These are phyloP conservation scores for Limenitis camilla DNA, from an alignment of 2,888 invertebrate species.

Conservation along the genomic window DNA sequence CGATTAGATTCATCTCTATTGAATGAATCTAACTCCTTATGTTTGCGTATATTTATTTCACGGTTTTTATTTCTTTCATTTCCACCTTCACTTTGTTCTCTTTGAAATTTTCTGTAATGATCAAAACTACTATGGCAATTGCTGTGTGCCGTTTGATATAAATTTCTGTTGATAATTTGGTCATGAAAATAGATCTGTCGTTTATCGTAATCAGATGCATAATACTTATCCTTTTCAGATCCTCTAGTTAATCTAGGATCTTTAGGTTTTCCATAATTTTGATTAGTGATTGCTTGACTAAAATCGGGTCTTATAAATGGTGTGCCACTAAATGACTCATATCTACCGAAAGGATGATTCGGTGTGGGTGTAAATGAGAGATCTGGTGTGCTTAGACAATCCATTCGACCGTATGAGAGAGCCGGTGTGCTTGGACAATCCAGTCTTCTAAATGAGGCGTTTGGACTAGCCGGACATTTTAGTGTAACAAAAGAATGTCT, in stretches of 20 bases:
- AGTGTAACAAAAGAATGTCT: constrained; percentile 27
- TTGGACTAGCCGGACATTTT: constrained; percentile 30
- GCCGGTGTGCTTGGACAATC: constrained; percentile 34
- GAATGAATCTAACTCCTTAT: constrained; percentile 29
- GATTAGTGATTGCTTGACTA: constrained; percentile 4
- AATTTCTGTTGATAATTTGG: constrained; percentile 26
- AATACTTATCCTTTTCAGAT: constrained; percentile 37
- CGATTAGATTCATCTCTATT: constrained; percentile 23
- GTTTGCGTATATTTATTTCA: constrained; percentile 31
- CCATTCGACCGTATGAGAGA: constrained; percentile 30
- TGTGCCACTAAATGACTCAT: constrained; percentile 16
- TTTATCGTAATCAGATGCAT: constrained; percentile 33
- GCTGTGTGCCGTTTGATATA: constrained; percentile 26
- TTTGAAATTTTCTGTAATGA: constrained; percentile 30
- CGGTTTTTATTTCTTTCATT: constrained; percentile 32
- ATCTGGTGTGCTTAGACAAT: constrained; percentile 32
- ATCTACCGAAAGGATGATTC: constrained; percentile 24
- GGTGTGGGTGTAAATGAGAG: neutral
- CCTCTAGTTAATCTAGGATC: constrained; percentile 53
- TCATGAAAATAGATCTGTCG: constrained; percentile 40
- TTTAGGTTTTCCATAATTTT: constrained; percentile 31
- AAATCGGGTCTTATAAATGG: constrained; percentile 33
- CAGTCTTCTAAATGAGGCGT: constrained; percentile 33
- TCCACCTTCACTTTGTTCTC: constrained; percentile 35
- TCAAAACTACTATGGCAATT: constrained; percentile 31